phyloP scores from a whole-genome alignment of 53 echinoderm and acorn worm species.

The Pentamera pediparva region DNA sequence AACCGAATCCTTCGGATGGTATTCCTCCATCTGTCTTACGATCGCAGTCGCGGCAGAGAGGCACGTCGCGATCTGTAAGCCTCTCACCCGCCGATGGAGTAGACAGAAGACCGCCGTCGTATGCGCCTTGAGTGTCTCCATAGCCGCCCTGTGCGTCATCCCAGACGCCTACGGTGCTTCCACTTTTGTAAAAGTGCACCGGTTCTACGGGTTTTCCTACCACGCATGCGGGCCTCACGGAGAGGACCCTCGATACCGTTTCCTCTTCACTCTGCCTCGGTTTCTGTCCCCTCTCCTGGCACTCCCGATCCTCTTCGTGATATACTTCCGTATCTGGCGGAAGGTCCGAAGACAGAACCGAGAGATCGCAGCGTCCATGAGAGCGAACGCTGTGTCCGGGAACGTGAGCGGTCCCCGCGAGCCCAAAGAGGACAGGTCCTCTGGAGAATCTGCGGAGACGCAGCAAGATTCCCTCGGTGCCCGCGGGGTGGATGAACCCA shows the following conservation, averaged over 20 bases:
- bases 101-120: not conserved
- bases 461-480: not conserved
- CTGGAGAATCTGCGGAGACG: not conserved
- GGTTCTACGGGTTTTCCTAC: not conserved
- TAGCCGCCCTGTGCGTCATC: not conserved
- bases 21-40: not conserved
- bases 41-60: conserved; percentile 8
- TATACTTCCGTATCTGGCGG: not conserved
- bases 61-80: conserved; percentile 4
- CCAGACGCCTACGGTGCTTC: not conserved
- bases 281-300: not conserved
- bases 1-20: conserved; percentile 13
- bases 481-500: not conserved
- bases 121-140: not conserved
- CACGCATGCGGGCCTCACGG: not conserved
- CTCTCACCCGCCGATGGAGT: conserved; percentile 4
- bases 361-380: not conserved
- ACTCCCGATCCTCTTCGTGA: not conserved
- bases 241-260: not conserved
- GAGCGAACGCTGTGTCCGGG: not conserved
- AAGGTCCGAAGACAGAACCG: not conserved
- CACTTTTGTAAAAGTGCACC: not conserved
- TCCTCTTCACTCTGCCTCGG: not conserved
- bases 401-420: not conserved
- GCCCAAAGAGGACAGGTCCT: not conserved